Evolutionary conservation across 2,113 vertebrate genomes (phyloP).

Genomic region (Australoheros scitulus): DNA sequence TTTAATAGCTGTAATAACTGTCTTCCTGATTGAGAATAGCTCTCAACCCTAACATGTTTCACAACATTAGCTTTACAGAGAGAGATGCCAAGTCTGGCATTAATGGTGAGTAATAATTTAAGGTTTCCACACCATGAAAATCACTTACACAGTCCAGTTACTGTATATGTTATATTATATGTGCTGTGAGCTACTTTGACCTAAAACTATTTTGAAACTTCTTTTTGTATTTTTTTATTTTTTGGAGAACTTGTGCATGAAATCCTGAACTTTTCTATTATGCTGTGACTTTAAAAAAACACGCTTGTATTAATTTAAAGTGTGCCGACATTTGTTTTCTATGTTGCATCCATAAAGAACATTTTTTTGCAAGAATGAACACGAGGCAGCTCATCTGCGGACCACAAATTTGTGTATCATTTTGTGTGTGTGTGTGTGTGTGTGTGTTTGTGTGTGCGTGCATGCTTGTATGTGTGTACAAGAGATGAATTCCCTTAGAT

Average conservation of each 20-base stretch:
- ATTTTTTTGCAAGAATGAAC: not conserved
- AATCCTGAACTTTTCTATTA: too few species aligned
- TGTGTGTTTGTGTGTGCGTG: not conserved
- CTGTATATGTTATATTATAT: not conserved
- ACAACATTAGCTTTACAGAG: conserved; percentile 67
- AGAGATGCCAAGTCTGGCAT: conserved; percentile 38
- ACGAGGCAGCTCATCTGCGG: not conserved
- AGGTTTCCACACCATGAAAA: conserved; percentile 31
- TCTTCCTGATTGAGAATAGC: conserved; percentile 76
- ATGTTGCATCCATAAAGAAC: not conserved
- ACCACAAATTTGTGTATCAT: not conserved
- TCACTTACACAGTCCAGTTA: not conserved
- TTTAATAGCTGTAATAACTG: conserved; percentile 79
- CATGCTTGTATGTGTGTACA: not conserved
- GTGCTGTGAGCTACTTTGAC: not conserved
- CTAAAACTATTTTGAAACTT: not conserved
- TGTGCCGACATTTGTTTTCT: not conserved
- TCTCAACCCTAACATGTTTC: conserved; percentile 62
- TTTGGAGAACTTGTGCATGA: too few species aligned
- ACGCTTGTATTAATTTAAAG: not conserved
- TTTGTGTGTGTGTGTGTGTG: not conserved
- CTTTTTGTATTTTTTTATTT: not conserved
- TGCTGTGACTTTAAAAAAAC: not conserved
- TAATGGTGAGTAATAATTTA: conserved; percentile 44
- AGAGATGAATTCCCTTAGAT: conserved; percentile 26